phyloP scores from a whole-genome alignment of 1,140 invertebrate genomes.

The Periplaneta americana region DNA sequence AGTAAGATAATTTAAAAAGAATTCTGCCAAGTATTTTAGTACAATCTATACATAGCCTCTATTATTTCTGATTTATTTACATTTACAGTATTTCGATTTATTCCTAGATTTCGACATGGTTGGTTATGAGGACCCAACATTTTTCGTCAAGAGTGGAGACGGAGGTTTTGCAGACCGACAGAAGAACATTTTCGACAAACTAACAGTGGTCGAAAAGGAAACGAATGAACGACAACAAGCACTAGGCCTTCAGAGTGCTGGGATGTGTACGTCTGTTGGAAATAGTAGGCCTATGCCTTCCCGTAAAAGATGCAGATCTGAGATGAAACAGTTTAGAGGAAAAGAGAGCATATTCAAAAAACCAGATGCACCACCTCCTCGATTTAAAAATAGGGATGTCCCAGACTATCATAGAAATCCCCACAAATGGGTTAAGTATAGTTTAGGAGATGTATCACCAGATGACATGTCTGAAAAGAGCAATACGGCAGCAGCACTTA shows the following conservation, averaged over 20 bases:
- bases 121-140: neutral
- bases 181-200: constrained; percentile 37
- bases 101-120: neutral
- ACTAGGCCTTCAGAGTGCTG: neutral
- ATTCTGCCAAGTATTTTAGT: too few relatives aligned
- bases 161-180: constrained; percentile 31
- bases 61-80: too few relatives aligned
- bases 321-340: constrained; percentile 55
- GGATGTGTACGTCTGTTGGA: neutral
- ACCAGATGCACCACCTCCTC: constrained; percentile 53
- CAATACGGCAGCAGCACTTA: constrained; percentile 64
- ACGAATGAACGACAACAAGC: constrained; percentile 20
- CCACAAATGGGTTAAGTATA: constrained; percentile 71
- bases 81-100: too few relatives aligned
- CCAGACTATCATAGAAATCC: constrained; percentile 69
- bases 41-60: too few relatives aligned
- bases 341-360: constrained; percentile 73
- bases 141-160: constrained; percentile 22
- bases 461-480: constrained; percentile 67
- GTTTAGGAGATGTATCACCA: constrained; percentile 58
- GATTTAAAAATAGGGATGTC: constrained; percentile 42
- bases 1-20: too few relatives aligned
- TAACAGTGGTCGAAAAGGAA: constrained; percentile 33
- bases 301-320: constrained; percentile 24
- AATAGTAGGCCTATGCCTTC: neutral